These are phyloP conservation scores for Theretra japonica DNA, from an alignment of 2,888 invertebrate genomes.

Conservation along the genomic window DNA sequence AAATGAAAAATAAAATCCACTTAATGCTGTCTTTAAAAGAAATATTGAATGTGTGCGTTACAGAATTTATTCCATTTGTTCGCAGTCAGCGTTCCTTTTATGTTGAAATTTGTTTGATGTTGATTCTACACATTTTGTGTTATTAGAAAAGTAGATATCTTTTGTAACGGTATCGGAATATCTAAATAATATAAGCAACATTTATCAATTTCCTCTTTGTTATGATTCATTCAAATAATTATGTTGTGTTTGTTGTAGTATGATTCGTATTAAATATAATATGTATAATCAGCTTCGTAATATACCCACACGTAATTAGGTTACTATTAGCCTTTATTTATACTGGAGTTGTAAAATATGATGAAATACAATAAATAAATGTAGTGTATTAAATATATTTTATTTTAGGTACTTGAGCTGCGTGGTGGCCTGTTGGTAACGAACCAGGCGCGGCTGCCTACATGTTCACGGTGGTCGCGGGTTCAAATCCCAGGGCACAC, in stretches of 20 bases:
- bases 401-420: no score
- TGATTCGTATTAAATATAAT: not conserved
- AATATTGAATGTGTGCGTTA: not conserved
- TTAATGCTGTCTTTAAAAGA: slow-evolving; percentile 5
- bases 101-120: slow-evolving; percentile 20
- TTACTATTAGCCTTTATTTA: not conserved
- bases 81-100: slow-evolving; percentile 7
- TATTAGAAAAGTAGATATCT: slow-evolving; percentile 12
- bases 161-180: slow-evolving; percentile 24
- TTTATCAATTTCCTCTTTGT: slow-evolving; percentile 32
- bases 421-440: no score
- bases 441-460: no score
- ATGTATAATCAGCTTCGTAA: not conserved
- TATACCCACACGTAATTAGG: not conserved
- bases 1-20: slow-evolving; percentile 9
- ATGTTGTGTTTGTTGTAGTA: not conserved
- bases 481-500: no score
- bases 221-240: slow-evolving; percentile 15
- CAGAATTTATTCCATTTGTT: slow-evolving; percentile 20
- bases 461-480: no score
- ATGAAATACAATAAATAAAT: no score
- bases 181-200: slow-evolving; percentile 30
- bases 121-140: slow-evolving; percentile 27
- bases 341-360: no score
- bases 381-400: no score